A percentile compares a stretch with the other conserved stretches of the same genome.
Evolutionary conservation across 2,888 invertebrate genomes (phyloP).

Genomic region (Poecilus cupreus): DNA sequence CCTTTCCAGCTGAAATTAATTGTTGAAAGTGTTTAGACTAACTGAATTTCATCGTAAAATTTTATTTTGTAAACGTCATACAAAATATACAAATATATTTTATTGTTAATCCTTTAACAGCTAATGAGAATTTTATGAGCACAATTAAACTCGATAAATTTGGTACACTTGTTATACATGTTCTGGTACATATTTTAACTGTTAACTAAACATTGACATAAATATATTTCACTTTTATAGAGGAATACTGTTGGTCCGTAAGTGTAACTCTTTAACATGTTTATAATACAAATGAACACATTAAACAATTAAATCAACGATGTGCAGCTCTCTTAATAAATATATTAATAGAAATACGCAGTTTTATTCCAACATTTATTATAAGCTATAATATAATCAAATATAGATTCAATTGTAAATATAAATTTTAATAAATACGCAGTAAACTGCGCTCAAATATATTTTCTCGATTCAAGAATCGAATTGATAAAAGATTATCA

Average conservation of each 20-base stretch:
- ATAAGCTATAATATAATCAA: neutral
- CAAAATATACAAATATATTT: conserved; percentile 56
- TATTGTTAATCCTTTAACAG: conserved; percentile 33
- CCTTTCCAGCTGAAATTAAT: conserved; percentile 35
- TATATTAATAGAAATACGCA: conserved; percentile 41
- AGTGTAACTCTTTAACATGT: conserved; percentile 33
- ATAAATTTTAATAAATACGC: neutral
- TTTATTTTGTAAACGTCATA: conserved; percentile 56
- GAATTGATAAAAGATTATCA: neutral
- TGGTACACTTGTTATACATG: conserved; percentile 40
- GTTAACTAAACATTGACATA: conserved; percentile 23
- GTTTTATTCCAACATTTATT: conserved; percentile 45
- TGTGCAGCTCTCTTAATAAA: conserved; percentile 49
- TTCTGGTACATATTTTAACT: conserved; percentile 4
- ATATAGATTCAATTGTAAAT: neutral
- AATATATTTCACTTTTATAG: conserved; percentile 41
- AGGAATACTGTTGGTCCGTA: conserved; percentile 56
- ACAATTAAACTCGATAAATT: conserved; percentile 34
- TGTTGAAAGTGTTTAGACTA: neutral
- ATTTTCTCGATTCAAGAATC: too few species aligned
- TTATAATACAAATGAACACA: conserved; percentile 49
- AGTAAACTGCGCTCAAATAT: neutral
- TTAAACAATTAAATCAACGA: conserved; percentile 39
- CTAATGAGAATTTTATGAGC: conserved; percentile 45
- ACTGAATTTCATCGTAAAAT: conserved; percentile 18